Percentiles rank a stretch among this genome's conserved stretches.
Evolutionary conservation across 2,888 invertebrate species (phyloP).

Genomic region (Stenolophus ochropezus): DNA sequence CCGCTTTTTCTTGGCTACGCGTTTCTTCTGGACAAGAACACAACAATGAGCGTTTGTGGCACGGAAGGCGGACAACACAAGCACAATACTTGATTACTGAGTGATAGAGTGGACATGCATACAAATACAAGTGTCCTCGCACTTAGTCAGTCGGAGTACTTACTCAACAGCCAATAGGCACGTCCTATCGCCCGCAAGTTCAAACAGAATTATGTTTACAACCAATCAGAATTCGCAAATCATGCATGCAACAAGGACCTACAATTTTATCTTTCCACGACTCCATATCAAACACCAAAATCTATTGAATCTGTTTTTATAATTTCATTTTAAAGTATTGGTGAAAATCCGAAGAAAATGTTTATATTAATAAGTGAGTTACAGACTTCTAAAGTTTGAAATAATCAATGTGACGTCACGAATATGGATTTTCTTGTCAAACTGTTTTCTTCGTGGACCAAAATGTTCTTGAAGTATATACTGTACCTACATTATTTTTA

Average conservation of each 20-base stretch:
- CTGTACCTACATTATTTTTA: no score
- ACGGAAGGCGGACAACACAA: not conserved
- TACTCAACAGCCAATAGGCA: slow-evolving; percentile 72
- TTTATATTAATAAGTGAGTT: no score
- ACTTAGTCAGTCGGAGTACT: not conserved
- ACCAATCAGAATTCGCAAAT: slow-evolving; percentile 67
- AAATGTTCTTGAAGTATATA: no score
- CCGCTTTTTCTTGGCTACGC: slow-evolving; percentile 75
- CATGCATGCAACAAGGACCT: slow-evolving; percentile 43
- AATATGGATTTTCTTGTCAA: no score
- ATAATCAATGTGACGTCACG: no score
- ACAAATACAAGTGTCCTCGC: not conserved
- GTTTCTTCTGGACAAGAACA: slow-evolving; percentile 76
- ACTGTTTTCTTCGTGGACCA: no score
- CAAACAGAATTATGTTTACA: slow-evolving; percentile 84
- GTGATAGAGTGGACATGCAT: not conserved
- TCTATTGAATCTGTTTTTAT: no score
- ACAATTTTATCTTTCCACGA: no score
- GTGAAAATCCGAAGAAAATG: no score
- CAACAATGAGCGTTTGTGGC: slow-evolving; percentile 67
- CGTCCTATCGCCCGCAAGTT: slow-evolving; percentile 85
- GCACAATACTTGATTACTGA: not conserved
- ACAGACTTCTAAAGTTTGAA: no score
- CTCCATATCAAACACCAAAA: no score
- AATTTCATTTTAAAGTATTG: no score